A percentile compares a stretch with the other conserved stretches of the same genome.
phyloP scores from a whole-genome alignment of 2,888 invertebrate species.

The Spilosoma lubricipeda region DNA sequence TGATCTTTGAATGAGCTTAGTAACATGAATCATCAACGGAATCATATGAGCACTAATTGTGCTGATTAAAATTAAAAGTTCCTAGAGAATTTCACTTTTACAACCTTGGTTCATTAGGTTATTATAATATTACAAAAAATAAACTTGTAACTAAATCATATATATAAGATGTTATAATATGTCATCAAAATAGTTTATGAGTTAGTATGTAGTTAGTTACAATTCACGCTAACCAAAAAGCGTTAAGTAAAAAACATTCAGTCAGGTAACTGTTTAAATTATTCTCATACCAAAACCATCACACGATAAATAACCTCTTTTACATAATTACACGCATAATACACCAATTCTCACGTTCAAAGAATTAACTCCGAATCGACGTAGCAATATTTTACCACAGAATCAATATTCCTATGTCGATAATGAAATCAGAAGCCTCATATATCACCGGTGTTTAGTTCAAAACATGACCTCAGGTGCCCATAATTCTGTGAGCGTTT shows the following conservation, averaged over 20 bases:
- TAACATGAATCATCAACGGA: no score
- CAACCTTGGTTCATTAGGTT: no score
- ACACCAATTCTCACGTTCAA: slow-evolving; percentile 33
- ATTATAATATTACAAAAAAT: no score
- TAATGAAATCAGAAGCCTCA: slow-evolving; percentile 57
- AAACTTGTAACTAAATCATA: no score
- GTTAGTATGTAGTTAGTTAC: not conserved
- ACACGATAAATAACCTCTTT: slow-evolving; percentile 13
- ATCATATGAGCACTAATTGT: no score
- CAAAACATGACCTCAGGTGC: slow-evolving; percentile 45
- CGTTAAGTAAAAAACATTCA: not conserved
- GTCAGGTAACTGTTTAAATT: not conserved
- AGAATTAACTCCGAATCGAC: slow-evolving; percentile 20
- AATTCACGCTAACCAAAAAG: not conserved
- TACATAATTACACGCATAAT: slow-evolving; percentile 10
- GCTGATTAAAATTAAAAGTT: no score
- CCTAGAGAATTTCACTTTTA: no score
- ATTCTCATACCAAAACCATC: slow-evolving; percentile 12
- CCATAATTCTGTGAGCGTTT: slow-evolving; percentile 56
- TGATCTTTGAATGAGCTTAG: no score
- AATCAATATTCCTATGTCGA: slow-evolving; percentile 50
- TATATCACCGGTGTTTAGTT: slow-evolving; percentile 56
- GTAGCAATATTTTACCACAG: slow-evolving; percentile 42
- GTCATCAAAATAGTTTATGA: not conserved
- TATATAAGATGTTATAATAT: no score